Base-by-base conservation (phyloP, 2,888 invertebrate genomes). In the Eumerus sabulonum region DNA sequence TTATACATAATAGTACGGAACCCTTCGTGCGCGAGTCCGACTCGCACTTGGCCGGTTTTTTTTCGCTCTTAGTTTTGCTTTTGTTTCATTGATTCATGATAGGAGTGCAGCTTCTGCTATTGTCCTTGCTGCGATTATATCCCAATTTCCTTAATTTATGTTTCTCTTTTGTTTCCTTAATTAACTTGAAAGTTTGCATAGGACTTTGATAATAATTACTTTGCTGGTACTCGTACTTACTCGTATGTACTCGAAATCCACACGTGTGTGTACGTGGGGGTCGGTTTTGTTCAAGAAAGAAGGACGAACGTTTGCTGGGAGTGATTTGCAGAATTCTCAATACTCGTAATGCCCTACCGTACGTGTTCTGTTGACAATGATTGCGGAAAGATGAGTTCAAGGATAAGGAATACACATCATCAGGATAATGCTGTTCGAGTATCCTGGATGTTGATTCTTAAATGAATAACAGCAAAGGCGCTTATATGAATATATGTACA, bases 131-230 rank as follows among this genome's bases (percentile, higher is more conserved):
- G 40, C 12, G 11, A 11, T 40, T 40, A 11, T 51, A 36, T 38
- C 14, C 40, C 7, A 18, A 12, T 19, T 54, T 18, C 16, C 9
- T 27, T 40, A 66, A 38, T 54, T 50, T 54, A 45, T 66, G n/a
- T 19, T 66, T 35, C 14, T n/a, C 45, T 53, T 53, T 35, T 63
- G 40, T 1, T 53, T 66, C 40, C 50, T 57, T 56, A 63, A 63
- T 71, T 56, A 71, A 71, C 62, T 62, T 54, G 56, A 56, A 70
- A 60, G 40, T 59, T 13, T 60, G 54, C 54, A 48, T 40, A 54
- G 50, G 44, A 50, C 62, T 63, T 54, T 47, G 54, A 71, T 71
- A 71, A 71, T 71, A 71, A 71, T 62, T 71, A 56, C 62, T 71
- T 62, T 71, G 54, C 51, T 27, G 2, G 27, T 7, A 27, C 27